phyloP scores from a whole-genome alignment of 1,140 invertebrate genomes.

The Pissodes strobi region DNA sequence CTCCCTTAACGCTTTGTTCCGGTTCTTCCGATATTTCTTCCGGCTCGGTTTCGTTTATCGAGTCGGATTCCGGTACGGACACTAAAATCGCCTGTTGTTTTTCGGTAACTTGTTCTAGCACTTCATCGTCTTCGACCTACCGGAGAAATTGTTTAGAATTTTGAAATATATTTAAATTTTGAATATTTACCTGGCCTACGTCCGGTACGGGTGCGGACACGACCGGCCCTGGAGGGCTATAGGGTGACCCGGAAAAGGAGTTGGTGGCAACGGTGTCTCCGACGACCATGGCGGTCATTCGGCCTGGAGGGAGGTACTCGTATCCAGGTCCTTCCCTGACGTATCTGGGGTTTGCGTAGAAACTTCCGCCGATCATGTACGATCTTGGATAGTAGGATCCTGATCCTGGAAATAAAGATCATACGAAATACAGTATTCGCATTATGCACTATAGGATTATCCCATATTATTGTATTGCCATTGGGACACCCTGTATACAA shows the following conservation, averaged over 20 bases:
- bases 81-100: constrained; percentile 4
- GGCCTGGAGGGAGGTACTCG: constrained; percentile 38
- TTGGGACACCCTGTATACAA: no score
- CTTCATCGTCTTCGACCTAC: constrained; percentile 1
- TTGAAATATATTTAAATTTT: neutral
- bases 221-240: neutral
- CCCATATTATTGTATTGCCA: no score
- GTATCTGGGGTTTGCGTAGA: constrained; percentile 35
- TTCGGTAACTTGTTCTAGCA: constrained; percentile 13
- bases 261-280: constrained; percentile 47
- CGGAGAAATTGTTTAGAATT: neutral
- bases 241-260: constrained; percentile 27
- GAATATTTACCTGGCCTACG: constrained; percentile 8
- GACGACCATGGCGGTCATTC: constrained; percentile 45
- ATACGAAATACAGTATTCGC: no score
- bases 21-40: neutral
- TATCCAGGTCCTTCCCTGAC: constrained; percentile 20
- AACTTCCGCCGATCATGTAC: constrained; percentile 56
- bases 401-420: no score
- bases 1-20: neutral
- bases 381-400: constrained; percentile 22
- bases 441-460: no score
- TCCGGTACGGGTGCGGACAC: neutral
- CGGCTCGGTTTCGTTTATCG: constrained; percentile 24
- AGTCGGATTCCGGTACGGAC: constrained; percentile 14